A percentile compares a stretch with the other conserved stretches of the same genome.
Conservation (phyloP, 1,140 invertebrate genomes). For the Reticulitermes speratus region DNA sequence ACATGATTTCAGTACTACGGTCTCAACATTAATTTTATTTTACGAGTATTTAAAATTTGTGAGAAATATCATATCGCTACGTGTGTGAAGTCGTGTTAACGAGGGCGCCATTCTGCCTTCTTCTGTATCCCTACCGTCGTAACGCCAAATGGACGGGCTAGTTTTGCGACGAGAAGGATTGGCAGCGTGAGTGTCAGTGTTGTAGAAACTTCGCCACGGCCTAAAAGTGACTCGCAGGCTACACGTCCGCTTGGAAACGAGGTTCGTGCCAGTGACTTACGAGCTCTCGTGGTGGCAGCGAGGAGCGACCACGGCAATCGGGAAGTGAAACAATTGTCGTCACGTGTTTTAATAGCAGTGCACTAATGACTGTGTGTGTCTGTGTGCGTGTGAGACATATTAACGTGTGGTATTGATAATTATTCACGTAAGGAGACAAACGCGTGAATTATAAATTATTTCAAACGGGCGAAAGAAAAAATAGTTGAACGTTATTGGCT, state of each 20-base stretch:
- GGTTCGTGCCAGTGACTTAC: not conserved
- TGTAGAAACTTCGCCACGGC: not conserved
- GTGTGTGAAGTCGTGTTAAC: too few relatives aligned
- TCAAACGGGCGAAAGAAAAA: not conserved
- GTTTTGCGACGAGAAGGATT: not conserved
- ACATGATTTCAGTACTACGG: too few relatives aligned
- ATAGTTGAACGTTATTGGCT: too few relatives aligned
- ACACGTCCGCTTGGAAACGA: not conserved
- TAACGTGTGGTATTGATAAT: not conserved
- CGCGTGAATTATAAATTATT: not conserved
- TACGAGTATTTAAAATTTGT: too few relatives aligned
- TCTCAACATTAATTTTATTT: too few relatives aligned
- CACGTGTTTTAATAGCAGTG: slow-evolving; percentile 7
- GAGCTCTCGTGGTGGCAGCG: not conserved
- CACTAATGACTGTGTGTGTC: not conserved
- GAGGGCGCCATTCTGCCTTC: too few relatives aligned
- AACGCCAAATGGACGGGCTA: not conserved
- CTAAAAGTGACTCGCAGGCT: slow-evolving; percentile 14
- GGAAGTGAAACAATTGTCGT: not conserved
- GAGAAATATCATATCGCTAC: too few relatives aligned
- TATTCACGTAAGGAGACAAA: not conserved
- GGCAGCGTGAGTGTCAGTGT: not conserved
- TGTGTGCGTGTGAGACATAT: not conserved
- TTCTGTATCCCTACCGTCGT: too few relatives aligned
- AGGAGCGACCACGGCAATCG: not conserved